Evolutionary conservation across 2,888 invertebrate species (phyloP).

Genomic region (Cyclophora punctaria): DNA sequence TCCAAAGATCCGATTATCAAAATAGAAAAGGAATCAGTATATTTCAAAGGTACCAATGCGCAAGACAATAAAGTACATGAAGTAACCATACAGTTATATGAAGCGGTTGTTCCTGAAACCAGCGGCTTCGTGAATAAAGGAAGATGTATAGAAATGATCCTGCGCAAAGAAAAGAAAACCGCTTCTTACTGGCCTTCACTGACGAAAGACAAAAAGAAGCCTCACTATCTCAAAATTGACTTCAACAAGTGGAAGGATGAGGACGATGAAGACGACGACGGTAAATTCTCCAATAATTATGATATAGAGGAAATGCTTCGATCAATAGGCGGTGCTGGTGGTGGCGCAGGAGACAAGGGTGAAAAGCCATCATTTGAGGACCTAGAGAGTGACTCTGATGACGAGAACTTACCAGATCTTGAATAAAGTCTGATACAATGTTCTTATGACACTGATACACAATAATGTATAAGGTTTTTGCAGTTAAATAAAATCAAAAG

Average conservation of each 20-base stretch:
- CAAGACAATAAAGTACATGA: conserved; percentile 90
- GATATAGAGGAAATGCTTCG: conserved; percentile 84
- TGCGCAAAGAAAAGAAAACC: conserved; percentile 80
- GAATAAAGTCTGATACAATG: conserved; percentile 67
- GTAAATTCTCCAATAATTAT: conserved; percentile 40
- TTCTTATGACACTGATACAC: conserved; percentile 51
- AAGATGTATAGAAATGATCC: conserved; percentile 83
- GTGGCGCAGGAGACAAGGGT: conserved; percentile 56
- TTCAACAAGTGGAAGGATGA: conserved; percentile 99
- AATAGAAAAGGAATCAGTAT: conserved; percentile 82
- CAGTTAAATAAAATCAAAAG: conserved; percentile 55
- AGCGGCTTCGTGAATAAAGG: conserved; percentile 82
- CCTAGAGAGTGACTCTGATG: conserved; percentile 85
- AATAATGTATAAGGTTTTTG: conserved; percentile 70
- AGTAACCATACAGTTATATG: conserved; percentile 88
- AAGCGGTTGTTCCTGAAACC: conserved; percentile 87
- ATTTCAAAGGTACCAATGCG: conserved; percentile 90
- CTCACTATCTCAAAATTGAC: conserved; percentile 97
- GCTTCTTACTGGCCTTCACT: conserved; percentile 92
- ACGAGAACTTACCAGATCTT: conserved; percentile 85
- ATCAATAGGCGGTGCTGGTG: conserved; percentile 78
- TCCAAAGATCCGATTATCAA: conserved; percentile 89
- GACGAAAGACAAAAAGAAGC: conserved; percentile 90
- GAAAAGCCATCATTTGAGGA: conserved; percentile 84
- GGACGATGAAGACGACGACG: conserved; percentile 86